Percentiles rank a stretch among this genome's conserved stretches.
Conservation (phyloP, 2,797 vertebrate genomes). For the Echiichthys vipera region DNA sequence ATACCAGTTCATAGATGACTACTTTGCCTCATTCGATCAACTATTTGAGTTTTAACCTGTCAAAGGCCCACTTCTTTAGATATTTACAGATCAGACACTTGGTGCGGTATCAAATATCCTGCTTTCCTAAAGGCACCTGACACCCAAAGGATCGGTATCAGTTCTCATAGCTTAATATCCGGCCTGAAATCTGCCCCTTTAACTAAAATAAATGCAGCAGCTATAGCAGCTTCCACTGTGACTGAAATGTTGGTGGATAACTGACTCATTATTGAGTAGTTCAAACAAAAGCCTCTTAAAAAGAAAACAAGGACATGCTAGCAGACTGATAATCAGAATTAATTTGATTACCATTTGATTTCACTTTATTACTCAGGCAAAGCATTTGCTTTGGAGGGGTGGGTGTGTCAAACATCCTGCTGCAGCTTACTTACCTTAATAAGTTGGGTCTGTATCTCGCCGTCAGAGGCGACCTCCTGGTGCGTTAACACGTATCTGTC, state of each 20-base stretch:
- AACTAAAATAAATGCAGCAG: not conserved
- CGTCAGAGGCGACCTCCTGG: slow-evolving; percentile 96
- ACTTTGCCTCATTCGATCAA: not conserved
- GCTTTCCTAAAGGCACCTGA: not conserved
- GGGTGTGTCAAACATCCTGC: not conserved
- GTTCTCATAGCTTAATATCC: not conserved
- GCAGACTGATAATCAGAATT: not conserved
- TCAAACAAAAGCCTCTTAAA: not conserved
- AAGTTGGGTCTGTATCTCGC: slow-evolving; percentile 94
- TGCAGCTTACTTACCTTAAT: slow-evolving; percentile 88
- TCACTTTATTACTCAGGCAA: not conserved
- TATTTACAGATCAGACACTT: not conserved
- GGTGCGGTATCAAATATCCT: not conserved
- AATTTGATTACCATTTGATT: not conserved
- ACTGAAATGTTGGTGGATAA: not conserved
- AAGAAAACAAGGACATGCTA: not conserved
- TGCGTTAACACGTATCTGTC: slow-evolving; percentile 97
- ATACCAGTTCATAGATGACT: not conserved
- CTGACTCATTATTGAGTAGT: not conserved
- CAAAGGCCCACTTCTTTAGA: not conserved
- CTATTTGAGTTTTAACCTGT: not conserved
- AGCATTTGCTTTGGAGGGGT: too few species aligned
- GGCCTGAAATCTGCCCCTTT: not conserved
- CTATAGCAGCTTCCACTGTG: not conserved
- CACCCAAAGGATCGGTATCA: not conserved